Evolutionary conservation across 2,888 invertebrate species (phyloP), one percentile per base, ranked within the genome.

Genomic region (Lysandra coridon): DNA sequence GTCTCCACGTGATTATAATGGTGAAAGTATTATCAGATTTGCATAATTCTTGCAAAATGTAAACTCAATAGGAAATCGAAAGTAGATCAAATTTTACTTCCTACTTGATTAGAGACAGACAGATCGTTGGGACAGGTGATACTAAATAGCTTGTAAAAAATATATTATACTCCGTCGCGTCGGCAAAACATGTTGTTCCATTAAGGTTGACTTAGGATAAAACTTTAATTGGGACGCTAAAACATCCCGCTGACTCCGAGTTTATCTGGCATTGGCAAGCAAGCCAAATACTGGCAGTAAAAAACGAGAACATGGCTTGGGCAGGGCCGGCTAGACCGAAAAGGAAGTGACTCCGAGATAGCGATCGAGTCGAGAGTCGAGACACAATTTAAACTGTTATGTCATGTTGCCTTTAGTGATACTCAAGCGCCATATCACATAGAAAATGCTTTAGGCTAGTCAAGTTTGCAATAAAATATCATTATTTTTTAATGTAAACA

Each of bases 311-410:
- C 80, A 80, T 79, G 79, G 57, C 64, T 77, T 76, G 74, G 79
- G 78, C 74, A 73, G 79, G 73, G 69, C 69, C n/a, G 12, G 64
- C 62, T 62, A 62, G 62, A n/a, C 57, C 76, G 78, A 78, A 76
- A 81, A 80, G 81, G 81, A 81, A 81, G 76, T 80, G 77, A 76
- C 80, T 80, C 53, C 74, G 78, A 74, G 81, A 81, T 80, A 78
- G 79, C 78, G 75, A 79, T 79, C 79, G 57, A 17, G 57, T 75
- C 79, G 74, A 14, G 57, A 57, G 14, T 75, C 79, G 60, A 14
- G 76, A 53, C 76, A 76, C 40, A 74, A 74, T 74, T 74, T 74
- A 44, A 74, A 33, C 62, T 17, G n/a, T 64, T 64, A 64, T 3
- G 64, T 30, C 64, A 64, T 64, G 30, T 64, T 64, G 64, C 57